These are phyloP conservation scores for Dichetophora obliterata DNA, from an alignment of 2,888 invertebrate genomes.

Conservation along the genomic window DNA sequence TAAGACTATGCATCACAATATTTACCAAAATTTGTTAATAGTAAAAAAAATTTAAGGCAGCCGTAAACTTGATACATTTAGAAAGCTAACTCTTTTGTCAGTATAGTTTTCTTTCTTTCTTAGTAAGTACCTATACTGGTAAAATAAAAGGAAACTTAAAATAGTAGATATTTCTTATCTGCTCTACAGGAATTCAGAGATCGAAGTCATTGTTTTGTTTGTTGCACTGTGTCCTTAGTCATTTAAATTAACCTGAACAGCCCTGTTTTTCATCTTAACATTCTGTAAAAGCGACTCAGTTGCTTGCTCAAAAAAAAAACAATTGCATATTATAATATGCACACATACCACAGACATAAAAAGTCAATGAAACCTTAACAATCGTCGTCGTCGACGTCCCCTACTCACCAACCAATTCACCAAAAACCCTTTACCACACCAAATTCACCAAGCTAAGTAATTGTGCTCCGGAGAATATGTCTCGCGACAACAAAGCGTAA, in stretches of 20 bases:
- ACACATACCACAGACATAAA: background rate
- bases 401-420: background rate
- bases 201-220: too few species aligned
- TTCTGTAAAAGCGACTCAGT: background rate
- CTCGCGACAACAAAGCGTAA: conserved; percentile 9
- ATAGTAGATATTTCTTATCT: too few species aligned
- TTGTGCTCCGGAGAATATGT: conserved; percentile 21
- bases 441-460: conserved; percentile 10
- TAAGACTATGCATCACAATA: too few species aligned
- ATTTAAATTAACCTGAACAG: background rate
- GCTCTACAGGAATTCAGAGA: too few species aligned
- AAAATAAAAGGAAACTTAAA: too few species aligned
- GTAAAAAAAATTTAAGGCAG: too few species aligned
- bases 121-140: too few species aligned
- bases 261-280: background rate
- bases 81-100: too few species aligned
- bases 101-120: too few species aligned
- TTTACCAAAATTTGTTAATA: too few species aligned
- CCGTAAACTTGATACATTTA: too few species aligned
- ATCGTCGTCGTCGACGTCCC: background rate
- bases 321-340: background rate
- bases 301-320: background rate
- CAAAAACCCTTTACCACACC: background rate
- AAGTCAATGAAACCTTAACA: background rate
- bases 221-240: too few species aligned